phyloP scores from a whole-genome alignment of 2,113 vertebrate genomes.

The Rana temporaria region DNA sequence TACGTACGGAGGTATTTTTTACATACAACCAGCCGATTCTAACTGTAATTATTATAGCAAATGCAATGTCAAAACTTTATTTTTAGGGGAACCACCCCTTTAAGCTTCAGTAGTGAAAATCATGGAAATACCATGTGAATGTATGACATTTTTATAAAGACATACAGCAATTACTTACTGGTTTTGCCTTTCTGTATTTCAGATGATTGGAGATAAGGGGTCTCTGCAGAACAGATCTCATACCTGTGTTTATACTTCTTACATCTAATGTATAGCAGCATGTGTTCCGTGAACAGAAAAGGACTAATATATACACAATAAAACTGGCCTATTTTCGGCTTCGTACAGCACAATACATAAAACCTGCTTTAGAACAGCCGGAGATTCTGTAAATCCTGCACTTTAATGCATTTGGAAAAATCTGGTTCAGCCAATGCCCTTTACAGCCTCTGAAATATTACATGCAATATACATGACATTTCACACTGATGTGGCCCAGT shows the following conservation, averaged over 20 bases:
- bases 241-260: not conserved
- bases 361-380: not conserved
- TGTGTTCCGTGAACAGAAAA: not conserved
- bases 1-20: too few species aligned
- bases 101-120: too few species aligned
- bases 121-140: too few species aligned
- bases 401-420: not conserved
- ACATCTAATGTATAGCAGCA: not conserved
- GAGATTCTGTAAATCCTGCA: not conserved
- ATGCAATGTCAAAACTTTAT: too few species aligned
- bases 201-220: too few species aligned
- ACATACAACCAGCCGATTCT: too few species aligned
- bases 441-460: slow-evolving; percentile 1
- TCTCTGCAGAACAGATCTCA: too few species aligned
- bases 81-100: too few species aligned
- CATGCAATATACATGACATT: not conserved
- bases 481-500: not conserved
- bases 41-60: too few species aligned
- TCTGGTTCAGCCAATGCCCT: not conserved
- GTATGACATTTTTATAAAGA: too few species aligned
- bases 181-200: not conserved
- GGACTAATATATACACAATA: not conserved
- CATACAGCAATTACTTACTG: not conserved
- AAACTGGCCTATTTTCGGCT: not conserved
- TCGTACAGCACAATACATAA: not conserved